These are phyloP conservation scores for Haemorhous mexicanus DNA, from an alignment of 2,113 vertebrate species.

Conservation along the genomic window DNA sequence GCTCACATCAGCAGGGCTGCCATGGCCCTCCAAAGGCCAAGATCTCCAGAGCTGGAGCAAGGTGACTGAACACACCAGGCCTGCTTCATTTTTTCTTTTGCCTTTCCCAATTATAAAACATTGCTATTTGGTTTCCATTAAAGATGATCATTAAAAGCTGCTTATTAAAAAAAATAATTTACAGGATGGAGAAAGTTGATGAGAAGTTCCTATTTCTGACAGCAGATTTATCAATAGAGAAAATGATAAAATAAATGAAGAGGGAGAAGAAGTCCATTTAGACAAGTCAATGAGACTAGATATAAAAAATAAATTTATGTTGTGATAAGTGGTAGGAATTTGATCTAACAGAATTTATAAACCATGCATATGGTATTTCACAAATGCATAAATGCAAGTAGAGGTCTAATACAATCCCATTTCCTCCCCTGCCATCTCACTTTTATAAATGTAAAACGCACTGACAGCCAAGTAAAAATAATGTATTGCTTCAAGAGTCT, in stretches of 20 bases:
- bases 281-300: background rate
- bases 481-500: background rate
- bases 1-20: background rate
- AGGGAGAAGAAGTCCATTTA: background rate
- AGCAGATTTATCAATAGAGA: background rate
- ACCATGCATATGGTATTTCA: background rate
- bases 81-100: background rate
- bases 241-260: background rate
- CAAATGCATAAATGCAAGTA: background rate
- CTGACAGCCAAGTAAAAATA: constrained; percentile 21
- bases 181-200: background rate
- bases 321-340: background rate
- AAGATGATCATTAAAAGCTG: background rate
- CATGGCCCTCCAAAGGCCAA: background rate
- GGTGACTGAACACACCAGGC: background rate
- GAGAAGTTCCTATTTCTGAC: background rate
- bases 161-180: background rate
- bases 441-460: constrained; percentile 12
- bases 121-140: background rate
- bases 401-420: constrained; percentile 1
- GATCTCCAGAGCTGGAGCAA: background rate
- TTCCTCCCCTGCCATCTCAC: background rate
- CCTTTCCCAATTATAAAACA: background rate
- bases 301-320: background rate
- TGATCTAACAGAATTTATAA: constrained; percentile 34